Percentiles rank a stretch among this genome's conserved stretches.
These are phyloP conservation scores for Sphaeramia orbicularis DNA, from an alignment of 2,797 vertebrate species.

Conservation along the genomic window DNA sequence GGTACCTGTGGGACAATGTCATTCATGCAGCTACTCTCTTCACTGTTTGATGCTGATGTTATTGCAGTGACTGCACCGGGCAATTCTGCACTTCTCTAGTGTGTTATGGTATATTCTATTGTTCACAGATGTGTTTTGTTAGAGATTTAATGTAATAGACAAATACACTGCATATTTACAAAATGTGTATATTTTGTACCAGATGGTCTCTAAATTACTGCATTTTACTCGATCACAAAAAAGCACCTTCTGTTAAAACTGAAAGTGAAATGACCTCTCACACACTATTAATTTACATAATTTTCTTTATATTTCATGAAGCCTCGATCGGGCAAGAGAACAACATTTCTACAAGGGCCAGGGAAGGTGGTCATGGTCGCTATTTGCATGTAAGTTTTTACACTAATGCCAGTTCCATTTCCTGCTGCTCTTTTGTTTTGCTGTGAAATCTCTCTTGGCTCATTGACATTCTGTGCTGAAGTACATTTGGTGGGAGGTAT, in stretches of 20 bases:
- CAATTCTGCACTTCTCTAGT: conserved; percentile 26
- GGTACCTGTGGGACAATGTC: conserved; percentile 53
- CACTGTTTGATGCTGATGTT: conserved; percentile 40
- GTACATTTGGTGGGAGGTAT: conserved; percentile 17
- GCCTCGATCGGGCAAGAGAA: conserved; percentile 91
- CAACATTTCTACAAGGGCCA: conserved; percentile 93
- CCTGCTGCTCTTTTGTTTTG: conserved; percentile 4
- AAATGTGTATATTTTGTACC: background rate
- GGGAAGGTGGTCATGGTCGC: conserved; percentile 99
- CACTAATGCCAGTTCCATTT: background rate
- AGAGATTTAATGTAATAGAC: background rate
- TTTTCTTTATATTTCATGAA: conserved; percentile 70
- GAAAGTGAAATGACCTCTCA: background rate
- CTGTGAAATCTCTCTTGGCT: conserved; percentile 6
- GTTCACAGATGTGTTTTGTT: conserved; percentile 23
- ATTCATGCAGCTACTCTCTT: conserved; percentile 40
- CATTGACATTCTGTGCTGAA: conserved; percentile 15
- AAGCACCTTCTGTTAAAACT: background rate
- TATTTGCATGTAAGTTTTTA: conserved; percentile 96
- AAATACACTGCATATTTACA: background rate
- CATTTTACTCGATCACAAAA: background rate
- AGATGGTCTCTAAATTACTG: background rate
- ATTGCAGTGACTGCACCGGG: conserved; percentile 30
- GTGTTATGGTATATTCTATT: conserved; percentile 50
- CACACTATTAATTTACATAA: too few relatives aligned